Percentiles rank a stretch among this genome's conserved stretches.
Conservation (phyloP, 2,888 invertebrate genomes). For the Drosophila merina region DNA sequence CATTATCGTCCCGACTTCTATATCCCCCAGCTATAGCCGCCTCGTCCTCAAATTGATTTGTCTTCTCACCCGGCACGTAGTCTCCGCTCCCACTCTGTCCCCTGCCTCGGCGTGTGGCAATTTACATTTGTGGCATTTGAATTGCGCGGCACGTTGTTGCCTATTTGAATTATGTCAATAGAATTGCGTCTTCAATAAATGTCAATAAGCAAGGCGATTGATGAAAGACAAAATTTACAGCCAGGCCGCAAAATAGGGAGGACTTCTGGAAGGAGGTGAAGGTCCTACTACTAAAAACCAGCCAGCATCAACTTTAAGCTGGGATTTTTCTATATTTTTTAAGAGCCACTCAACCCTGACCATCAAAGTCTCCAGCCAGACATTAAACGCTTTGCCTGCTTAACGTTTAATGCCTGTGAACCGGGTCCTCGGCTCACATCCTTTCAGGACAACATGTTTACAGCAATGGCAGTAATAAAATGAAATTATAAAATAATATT, state of each 20-base stretch:
- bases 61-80: constrained; percentile 40
- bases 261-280: not conserved
- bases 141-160: constrained; percentile 72
- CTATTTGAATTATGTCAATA: constrained; percentile 76
- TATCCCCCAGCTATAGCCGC: constrained; percentile 2
- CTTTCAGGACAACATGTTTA: constrained; percentile 50
- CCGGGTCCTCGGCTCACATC: constrained; percentile 29
- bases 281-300: no score
- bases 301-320: no score
- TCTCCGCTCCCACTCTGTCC: not conserved
- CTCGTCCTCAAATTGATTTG: constrained; percentile 70
- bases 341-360: not conserved
- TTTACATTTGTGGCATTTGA: constrained; percentile 70
- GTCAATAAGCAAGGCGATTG: constrained; percentile 55
- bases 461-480: constrained; percentile 62
- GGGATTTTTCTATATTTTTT: not conserved
- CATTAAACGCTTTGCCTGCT: constrained; percentile 24
- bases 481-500: constrained; percentile 76
- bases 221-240: constrained; percentile 31
- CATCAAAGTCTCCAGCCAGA: no score
- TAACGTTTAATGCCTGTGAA: constrained; percentile 39
- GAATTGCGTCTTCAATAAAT: constrained; percentile 70
- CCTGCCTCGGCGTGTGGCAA: constrained; percentile 41
- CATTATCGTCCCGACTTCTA: constrained; percentile 55
- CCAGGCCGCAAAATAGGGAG: constrained; percentile 11